Evolutionary conservation across 2,113 vertebrate genomes (phyloP), one percentile per base, ranked within the genome.

Genomic region (Phaethornis superciliosus): DNA sequence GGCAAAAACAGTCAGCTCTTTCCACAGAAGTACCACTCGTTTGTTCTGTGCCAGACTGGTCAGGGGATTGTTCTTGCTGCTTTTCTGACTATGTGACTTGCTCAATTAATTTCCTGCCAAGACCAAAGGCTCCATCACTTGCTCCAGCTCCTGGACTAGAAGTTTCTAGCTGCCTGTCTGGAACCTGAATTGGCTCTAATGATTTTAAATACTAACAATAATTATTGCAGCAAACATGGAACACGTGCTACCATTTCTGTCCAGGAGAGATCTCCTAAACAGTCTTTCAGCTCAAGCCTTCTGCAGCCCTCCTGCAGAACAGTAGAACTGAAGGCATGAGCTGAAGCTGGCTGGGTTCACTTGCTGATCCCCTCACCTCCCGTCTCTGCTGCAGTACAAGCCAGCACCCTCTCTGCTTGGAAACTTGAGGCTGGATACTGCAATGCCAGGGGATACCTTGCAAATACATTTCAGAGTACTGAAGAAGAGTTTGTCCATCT

Each of bases 41-140:
- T 28, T 6, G 0, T 33, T 59, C 2, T 0, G 14, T 75, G 44
- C 47, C 67, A 9, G 1, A 21, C 32, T 46, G 28, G 10, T 15
- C 22, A 62, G 4, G 5, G 7, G 3, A 15, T 8, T 7, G 21
- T 13, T 89, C n/a, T n/a, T 90, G 26, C 24, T 4, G 1, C 33
- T 88, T 80, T 69, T 8, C 42, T 69, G 33, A 15, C 11, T 40
- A n/a, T 40, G 22, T 28, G 32, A 40, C 40, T 40, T 40, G 40
- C 40, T 40, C 32, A 56, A 7, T 28, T 46, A 24, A 3, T 10
- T 22, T 65, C 6, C 44, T 89, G 27, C 7, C 8, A 5, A 68
- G 10, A 35, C 7, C 60, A 79, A 75, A 65, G 42, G 9, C 8
- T 93, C 27, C 51, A 42, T 59, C 22, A 7, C 33, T 56, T 64